These are phyloP conservation scores for Ardeotis arabs DNA, from an alignment of 2,113 vertebrate species.

Conservation along the genomic window DNA sequence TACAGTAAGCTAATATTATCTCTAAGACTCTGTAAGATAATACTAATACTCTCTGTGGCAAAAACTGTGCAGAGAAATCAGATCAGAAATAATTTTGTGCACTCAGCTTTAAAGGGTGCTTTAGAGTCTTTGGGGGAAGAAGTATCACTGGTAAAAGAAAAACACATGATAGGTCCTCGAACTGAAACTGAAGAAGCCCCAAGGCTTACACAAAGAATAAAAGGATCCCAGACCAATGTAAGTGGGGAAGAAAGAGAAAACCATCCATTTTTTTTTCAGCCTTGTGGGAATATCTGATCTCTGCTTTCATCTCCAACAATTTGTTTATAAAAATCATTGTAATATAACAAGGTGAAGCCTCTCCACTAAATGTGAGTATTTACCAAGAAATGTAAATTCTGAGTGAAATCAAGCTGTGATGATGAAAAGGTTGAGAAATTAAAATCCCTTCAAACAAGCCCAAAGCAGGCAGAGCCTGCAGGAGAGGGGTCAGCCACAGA, in stretches of 20 bases:
- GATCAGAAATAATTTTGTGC: slow-evolving; percentile 25
- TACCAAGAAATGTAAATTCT: neutral
- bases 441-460: neutral
- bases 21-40: slow-evolving; percentile 56
- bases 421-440: neutral
- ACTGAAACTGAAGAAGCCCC: slow-evolving; percentile 49
- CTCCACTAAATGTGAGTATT: neutral
- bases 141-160: slow-evolving; percentile 34
- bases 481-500: neutral
- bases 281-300: neutral
- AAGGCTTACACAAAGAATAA: slow-evolving; percentile 37
- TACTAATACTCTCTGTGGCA: slow-evolving; percentile 31
- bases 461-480: neutral
- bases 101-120: slow-evolving; percentile 21
- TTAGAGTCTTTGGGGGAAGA: slow-evolving; percentile 5
- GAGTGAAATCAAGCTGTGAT: neutral
- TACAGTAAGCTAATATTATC: slow-evolving; percentile 54
- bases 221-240: neutral
- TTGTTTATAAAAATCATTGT: neutral
- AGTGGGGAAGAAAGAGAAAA: slow-evolving; percentile 7
- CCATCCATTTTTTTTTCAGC: neutral
- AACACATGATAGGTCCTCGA: slow-evolving; percentile 33
- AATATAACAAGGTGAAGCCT: neutral
- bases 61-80: slow-evolving; percentile 28
- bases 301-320: neutral